These are phyloP conservation scores for Paedocypris sp. DNA, from an alignment of 2,113 vertebrate genomes.

Conservation along the genomic window DNA sequence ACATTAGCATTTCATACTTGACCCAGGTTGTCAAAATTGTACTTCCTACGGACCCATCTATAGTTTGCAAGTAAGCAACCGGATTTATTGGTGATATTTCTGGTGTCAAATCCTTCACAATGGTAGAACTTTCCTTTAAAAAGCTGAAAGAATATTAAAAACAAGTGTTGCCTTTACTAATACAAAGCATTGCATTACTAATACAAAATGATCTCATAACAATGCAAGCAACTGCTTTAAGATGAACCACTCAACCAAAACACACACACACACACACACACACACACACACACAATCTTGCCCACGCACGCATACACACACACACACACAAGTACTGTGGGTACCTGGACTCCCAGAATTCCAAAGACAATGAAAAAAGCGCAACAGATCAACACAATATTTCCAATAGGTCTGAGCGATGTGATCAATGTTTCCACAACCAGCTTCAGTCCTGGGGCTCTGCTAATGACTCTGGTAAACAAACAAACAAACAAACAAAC, in stretches of 20 bases:
- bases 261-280: too few relatives aligned
- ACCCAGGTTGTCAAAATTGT: conserved; percentile 95
- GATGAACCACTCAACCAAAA: too few relatives aligned
- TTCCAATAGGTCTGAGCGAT: conserved; percentile 89
- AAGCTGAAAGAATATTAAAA: conserved; percentile 61
- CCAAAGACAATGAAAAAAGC: conserved; percentile 98
- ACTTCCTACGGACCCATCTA: conserved; percentile 83
- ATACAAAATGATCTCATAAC: not conserved
- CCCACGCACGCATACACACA: too few relatives aligned
- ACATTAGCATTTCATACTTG: conserved; percentile 67
- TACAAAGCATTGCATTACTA: not conserved
- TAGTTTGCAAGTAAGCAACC: conserved; percentile 73
- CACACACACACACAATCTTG: too few relatives aligned
- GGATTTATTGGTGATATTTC: conserved; percentile 78
- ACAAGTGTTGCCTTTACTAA: not conserved
- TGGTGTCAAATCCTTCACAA: conserved; percentile 78
- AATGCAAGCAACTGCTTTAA: not conserved
- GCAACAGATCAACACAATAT: conserved; percentile 96
- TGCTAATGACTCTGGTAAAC: conserved; percentile 83
- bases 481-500: conserved; percentile 3
- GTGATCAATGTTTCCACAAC: conserved; percentile 98
- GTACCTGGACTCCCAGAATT: conserved; percentile 91
- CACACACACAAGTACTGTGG: too few relatives aligned
- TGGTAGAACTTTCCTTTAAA: conserved; percentile 97
- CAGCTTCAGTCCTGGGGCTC: conserved; percentile 88